phyloP scores from a whole-genome alignment of 2,113 vertebrate species.

The Anguilla japonica region DNA sequence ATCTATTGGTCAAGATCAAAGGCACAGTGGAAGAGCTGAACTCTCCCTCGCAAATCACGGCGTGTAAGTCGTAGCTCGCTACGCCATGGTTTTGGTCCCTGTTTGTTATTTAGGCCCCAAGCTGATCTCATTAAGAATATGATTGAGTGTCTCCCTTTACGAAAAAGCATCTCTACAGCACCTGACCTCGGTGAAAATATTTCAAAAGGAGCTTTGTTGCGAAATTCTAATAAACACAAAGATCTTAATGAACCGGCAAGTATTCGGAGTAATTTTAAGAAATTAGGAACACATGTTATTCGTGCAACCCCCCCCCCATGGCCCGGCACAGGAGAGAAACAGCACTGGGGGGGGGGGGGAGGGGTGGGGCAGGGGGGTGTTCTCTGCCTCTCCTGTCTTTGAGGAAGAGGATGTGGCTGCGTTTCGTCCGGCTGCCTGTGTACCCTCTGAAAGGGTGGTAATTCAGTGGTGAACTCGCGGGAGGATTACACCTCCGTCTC shows the following conservation, averaged over 20 bases:
- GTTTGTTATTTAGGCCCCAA: constrained; percentile 21
- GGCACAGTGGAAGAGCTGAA: background rate
- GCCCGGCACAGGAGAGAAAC: background rate
- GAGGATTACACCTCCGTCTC: constrained; percentile 77
- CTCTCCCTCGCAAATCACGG: background rate
- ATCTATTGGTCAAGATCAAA: background rate
- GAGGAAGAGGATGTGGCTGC: constrained; percentile 54
- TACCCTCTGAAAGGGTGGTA: background rate
- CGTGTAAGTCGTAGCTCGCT: background rate
- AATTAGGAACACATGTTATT: constrained; percentile 43
- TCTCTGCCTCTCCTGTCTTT: constrained; percentile 65
- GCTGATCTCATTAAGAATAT: constrained; percentile 23
- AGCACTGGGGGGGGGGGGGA: background rate
- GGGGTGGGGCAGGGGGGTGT: too few relatives aligned
- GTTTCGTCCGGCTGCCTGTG: background rate
- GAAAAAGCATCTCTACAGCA: background rate
- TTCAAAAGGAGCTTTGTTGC: constrained; percentile 43
- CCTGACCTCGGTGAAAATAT: constrained; percentile 38
- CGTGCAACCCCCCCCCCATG: background rate
- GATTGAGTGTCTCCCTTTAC: background rate
- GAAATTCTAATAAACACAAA: constrained; percentile 61
- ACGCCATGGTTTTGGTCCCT: background rate
- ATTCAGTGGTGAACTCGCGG: constrained; percentile 77
- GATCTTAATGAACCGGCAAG: constrained; percentile 63
- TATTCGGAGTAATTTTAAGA: constrained; percentile 58